These are phyloP conservation scores for Lamellibrachia satsuma DNA, from an alignment of 2,888 invertebrate species.

Conservation along the genomic window DNA sequence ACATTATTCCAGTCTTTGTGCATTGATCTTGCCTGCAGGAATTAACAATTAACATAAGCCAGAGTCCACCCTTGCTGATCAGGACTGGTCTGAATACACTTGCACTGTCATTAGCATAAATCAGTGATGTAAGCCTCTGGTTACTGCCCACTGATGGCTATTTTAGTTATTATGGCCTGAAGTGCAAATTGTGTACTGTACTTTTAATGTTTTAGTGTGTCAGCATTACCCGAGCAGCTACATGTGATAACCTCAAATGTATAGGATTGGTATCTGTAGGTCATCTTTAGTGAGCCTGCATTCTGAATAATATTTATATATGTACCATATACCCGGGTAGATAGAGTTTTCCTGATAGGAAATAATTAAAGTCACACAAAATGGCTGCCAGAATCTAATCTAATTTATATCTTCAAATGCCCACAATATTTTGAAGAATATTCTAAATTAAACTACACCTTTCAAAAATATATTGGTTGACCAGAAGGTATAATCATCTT, in stretches of 20 bases:
- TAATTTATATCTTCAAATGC: no score
- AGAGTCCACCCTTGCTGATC: background rate
- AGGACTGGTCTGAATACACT: background rate
- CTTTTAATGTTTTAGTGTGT: background rate
- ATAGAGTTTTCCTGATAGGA: no score
- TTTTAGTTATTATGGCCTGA: background rate
- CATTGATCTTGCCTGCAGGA: background rate
- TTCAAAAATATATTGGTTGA: no score
- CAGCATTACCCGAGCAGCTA: background rate
- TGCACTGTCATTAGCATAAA: background rate
- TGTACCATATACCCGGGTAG: no score
- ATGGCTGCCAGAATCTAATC: no score
- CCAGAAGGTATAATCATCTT: no score
- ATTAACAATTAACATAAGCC: background rate
- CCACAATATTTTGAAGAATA: no score
- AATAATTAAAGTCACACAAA: no score
- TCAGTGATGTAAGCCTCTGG: background rate
- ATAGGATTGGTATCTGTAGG: no score
- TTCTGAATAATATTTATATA: no score
- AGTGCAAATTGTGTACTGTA: background rate
- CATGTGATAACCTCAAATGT: background rate
- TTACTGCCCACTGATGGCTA: background rate
- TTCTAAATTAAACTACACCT: no score
- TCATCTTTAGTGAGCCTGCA: no score
- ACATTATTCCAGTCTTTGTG: background rate